Percentiles rank a stretch among this genome's conserved stretches.
phyloP scores from a whole-genome alignment of 2,113 vertebrate species.

The Ammospiza nelsoni region DNA sequence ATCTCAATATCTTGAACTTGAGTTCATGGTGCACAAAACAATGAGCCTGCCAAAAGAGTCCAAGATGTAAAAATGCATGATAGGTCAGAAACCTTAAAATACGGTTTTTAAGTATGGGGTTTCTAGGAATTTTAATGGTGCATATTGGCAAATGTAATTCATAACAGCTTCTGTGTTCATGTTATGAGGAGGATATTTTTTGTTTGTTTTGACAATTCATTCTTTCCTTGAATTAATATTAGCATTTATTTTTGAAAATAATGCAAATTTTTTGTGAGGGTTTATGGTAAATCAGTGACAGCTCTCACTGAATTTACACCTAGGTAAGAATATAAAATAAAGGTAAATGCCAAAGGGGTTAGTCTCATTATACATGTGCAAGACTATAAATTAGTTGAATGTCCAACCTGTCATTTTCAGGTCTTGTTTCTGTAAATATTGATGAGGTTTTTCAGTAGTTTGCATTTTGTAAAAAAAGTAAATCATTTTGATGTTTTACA shows the following conservation, averaged over 20 bases:
- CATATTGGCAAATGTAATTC: constrained; percentile 10
- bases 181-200: not conserved
- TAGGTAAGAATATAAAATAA: not conserved
- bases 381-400: not conserved
- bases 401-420: not conserved
- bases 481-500: not conserved
- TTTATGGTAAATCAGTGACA: constrained; percentile 8
- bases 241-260: not conserved
- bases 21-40: not conserved
- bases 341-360: not conserved
- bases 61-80: not conserved
- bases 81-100: not conserved
- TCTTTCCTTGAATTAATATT: constrained; percentile 26
- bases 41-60: not conserved
- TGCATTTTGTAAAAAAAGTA: not conserved
- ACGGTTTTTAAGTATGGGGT: not conserved
- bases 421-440: not conserved
- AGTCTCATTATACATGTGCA: not conserved
- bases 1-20: not conserved
- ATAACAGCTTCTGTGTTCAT: not conserved
- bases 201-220: constrained; percentile 29
- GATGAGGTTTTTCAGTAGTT: not conserved
- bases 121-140: not conserved
- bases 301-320: not conserved
- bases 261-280: not conserved